phyloP scores from a whole-genome alignment of 2,113 vertebrate species.

The Lota lota region DNA sequence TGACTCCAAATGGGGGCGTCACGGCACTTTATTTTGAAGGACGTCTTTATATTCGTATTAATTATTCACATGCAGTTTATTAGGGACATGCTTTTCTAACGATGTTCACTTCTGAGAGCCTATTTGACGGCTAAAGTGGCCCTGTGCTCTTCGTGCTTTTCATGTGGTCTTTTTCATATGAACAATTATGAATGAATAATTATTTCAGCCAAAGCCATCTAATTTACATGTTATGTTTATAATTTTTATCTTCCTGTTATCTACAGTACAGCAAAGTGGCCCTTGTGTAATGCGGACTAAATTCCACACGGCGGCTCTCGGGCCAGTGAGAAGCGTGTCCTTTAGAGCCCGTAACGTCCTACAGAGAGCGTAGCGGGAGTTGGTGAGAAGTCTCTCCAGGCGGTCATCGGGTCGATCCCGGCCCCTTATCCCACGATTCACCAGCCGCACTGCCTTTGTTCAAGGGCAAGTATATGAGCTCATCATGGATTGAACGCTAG shows the following conservation, averaged over 20 bases:
- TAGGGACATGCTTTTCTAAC: too few relatives aligned
- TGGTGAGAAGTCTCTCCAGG: background rate
- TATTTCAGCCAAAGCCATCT: too few relatives aligned
- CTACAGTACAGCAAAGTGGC: background rate
- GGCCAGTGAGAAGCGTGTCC: background rate
- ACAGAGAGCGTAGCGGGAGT: background rate
- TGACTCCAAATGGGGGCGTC: too few relatives aligned
- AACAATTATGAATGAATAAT: too few relatives aligned
- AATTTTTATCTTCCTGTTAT: background rate
- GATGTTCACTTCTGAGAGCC: too few relatives aligned
- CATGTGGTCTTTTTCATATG: too few relatives aligned
- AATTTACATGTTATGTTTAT: background rate
- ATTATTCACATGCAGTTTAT: too few relatives aligned
- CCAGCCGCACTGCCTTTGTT: conserved; percentile 37
- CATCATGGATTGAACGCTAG: too few relatives aligned
- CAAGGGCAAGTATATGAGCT: conserved; percentile 11
- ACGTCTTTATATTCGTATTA: too few relatives aligned
- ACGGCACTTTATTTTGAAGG: too few relatives aligned
- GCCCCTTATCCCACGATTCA: background rate
- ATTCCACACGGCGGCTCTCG: background rate
- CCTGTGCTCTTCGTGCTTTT: too few relatives aligned
- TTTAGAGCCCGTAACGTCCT: background rate
- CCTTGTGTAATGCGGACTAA: background rate
- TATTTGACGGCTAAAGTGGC: too few relatives aligned
- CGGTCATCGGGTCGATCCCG: background rate